These are phyloP conservation scores for Gibbula magus DNA, from an alignment of 2,888 invertebrate genomes.

Conservation along the genomic window DNA sequence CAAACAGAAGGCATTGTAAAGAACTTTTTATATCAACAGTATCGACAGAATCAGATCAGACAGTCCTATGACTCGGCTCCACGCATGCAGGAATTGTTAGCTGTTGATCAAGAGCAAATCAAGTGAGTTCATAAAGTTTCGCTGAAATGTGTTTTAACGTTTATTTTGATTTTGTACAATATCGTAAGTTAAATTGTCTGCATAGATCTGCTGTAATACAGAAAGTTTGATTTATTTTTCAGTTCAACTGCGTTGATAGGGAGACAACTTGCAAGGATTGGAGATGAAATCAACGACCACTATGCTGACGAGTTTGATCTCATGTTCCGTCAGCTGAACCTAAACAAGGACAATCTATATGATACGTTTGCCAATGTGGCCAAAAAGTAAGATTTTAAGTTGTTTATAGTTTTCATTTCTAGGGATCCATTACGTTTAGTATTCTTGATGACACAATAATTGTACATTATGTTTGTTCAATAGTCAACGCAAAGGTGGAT, in stretches of 20 bases:
- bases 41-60: constrained; percentile 55
- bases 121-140: too few species aligned
- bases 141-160: too few species aligned
- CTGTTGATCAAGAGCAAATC: constrained; percentile 61
- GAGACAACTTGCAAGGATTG: constrained; percentile 70
- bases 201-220: neutral
- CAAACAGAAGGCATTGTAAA: constrained; percentile 70
- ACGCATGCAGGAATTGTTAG: constrained; percentile 62
- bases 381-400: constrained; percentile 61
- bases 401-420: too few species aligned
- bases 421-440: too few species aligned
- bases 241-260: constrained; percentile 70
- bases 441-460: too few species aligned
- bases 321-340: constrained; percentile 65
- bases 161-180: too few species aligned
- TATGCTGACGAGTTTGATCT: constrained; percentile 67
- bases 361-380: constrained; percentile 71
- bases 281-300: constrained; percentile 71
- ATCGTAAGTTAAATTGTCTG: too few species aligned
- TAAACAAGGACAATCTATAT: constrained; percentile 67
- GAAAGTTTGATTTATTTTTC: constrained; percentile 39
- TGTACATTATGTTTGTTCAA: too few species aligned
- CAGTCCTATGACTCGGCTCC: constrained; percentile 54
- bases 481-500: too few species aligned
- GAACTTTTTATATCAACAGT: constrained; percentile 69